Base-by-base conservation (phyloP, 2,797 vertebrate species). In the Acanthurus lineatus region DNA sequence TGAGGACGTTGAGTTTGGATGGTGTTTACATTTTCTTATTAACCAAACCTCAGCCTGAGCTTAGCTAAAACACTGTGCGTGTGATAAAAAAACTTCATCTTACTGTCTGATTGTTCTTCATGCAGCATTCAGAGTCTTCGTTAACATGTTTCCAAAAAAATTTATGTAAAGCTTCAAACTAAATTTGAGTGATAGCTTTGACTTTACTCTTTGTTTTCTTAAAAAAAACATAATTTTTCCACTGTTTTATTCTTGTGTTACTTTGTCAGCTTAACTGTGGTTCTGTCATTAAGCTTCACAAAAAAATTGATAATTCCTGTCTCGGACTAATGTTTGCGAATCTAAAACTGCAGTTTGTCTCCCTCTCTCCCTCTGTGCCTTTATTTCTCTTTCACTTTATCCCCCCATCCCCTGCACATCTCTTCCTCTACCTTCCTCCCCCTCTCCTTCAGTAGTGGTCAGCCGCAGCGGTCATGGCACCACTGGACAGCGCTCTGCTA, bases 401-500 rank as follows among this genome's bases (percentile, higher is more conserved):
- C 65, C 45, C 62, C 42, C 52, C 76, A 6, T 51, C 76, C 25
- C 44, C 16, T 28, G 72, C 32, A 20, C 45, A 9, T 5, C 63
- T 44, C 62, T 2, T 3, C 51, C 74, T 25, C 52, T 52, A 1
- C 71, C 60, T 25, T 42, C 77, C 28, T 35, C 74, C 75, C 69
- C 76, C 60, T 25, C 74, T 84, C 80, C 89, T 82, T 73, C 85
- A 88, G 86, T 59, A 82, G 89, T 95, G 93, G 94, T 94, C 94
- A 95, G 92, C 90, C 63, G 87, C 81, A 90, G 88, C 82, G 91
- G 91, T 93, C 93, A 89, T 83, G 91, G 92, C 94, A 90, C 92
- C 88, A 85, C 92, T 86, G 93, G 95, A 95, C 94, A 93, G 88
- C 72, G 66, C 92, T 89, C 89, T 77, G 85, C 89, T 81, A 92